Conservation (phyloP, 2,888 invertebrate species). For the Timema cristinae region DNA sequence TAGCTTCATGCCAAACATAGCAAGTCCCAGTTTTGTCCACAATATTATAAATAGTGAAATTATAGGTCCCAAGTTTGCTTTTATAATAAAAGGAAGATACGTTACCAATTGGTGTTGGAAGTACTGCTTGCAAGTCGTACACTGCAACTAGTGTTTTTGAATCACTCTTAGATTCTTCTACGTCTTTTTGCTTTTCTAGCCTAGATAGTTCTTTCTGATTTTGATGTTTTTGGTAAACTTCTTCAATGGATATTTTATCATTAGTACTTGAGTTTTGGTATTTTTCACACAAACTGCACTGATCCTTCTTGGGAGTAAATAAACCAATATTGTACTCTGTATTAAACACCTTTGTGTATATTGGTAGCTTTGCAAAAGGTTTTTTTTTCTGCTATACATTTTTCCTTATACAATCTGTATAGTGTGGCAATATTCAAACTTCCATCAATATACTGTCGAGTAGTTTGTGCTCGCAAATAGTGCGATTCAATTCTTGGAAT, state of each 20-base stretch:
- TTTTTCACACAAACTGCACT: background rate
- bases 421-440: too few relatives aligned
- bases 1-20: too few relatives aligned
- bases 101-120: too few relatives aligned
- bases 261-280: background rate
- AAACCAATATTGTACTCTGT: background rate
- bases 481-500: constrained; percentile 6
- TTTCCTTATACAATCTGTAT: too few relatives aligned
- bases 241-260: constrained; percentile 2
- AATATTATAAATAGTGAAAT: too few relatives aligned
- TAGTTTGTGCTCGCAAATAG: background rate
- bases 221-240: background rate
- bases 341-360: too few relatives aligned
- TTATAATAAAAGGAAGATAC: too few relatives aligned
- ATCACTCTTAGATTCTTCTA: background rate
- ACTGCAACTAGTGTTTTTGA: constrained; percentile 10
- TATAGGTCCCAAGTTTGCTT: too few relatives aligned
- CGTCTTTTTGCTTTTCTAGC: background rate
- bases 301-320: constrained; percentile 3
- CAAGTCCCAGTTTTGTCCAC: too few relatives aligned
- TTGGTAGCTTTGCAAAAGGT: too few relatives aligned
- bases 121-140: constrained; percentile 3
- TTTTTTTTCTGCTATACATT: too few relatives aligned
- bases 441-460: too few relatives aligned
- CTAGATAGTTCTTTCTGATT: constrained; percentile 9